Conservation (phyloP, 2,113 vertebrate genomes). For the Zosterops japonicus region DNA sequence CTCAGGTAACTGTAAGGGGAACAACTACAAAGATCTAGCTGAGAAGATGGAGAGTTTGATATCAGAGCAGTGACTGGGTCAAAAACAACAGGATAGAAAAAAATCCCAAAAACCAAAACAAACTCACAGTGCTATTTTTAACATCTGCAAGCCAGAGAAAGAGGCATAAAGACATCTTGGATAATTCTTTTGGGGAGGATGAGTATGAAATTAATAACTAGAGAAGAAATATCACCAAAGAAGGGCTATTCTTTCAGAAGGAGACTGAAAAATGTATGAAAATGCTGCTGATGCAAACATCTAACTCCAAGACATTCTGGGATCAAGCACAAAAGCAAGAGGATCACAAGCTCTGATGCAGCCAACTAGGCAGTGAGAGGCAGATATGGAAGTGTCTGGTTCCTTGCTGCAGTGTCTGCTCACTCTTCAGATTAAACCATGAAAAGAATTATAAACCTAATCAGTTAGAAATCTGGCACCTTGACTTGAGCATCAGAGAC, state of each 20-base stretch:
- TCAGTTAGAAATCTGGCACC: neutral
- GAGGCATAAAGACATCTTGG: neutral
- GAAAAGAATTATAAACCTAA: neutral
- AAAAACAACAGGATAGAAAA: neutral
- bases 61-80: neutral
- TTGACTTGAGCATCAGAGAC: neutral
- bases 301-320: neutral
- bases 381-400: neutral
- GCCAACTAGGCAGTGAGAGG: neutral
- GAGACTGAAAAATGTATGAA: neutral
- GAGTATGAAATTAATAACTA: neutral
- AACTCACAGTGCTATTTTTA: neutral
- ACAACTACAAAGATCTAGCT: neutral
- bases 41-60: neutral
- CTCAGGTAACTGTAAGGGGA: neutral
- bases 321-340: neutral
- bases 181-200: neutral
- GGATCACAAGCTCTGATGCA: neutral
- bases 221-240: neutral
- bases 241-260: neutral
- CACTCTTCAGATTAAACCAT: neutral
- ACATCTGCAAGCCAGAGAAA: neutral
- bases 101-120: rapidly evolving
- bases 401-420: neutral
- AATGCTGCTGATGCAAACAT: neutral